Evolutionary conservation across 2,113 vertebrate species (phyloP), one percentile per base, ranked within the genome.

Genomic region (Mionectes macconnelli): DNA sequence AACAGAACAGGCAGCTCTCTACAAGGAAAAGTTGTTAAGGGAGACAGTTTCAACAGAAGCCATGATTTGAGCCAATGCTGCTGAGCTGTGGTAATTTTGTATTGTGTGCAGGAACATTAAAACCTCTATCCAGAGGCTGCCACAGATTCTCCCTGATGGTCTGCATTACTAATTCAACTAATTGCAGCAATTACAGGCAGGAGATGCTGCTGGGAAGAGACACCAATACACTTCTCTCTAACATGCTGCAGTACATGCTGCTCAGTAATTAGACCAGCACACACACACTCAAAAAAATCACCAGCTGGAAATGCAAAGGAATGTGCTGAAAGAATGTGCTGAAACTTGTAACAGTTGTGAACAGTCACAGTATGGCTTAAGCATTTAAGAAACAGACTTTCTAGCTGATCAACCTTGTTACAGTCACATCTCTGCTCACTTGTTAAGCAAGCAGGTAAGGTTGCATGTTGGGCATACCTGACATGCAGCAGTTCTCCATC

Each of bases 141-240:
- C 62, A 30, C 67, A 57, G 57, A 81, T 69, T 96, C 68, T 95
- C 89, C 97, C 96, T 97, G 76, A 97, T 96, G 95, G 75, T 90
- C 90, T 93, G 82, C 95, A 84, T 97, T 97, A 94, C 96, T 95
- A 97, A 98, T 97, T 98, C 96, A 93, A 52, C 96, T 98, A 97
- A 98, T 97, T 98, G 93, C 87, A 87, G 94, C 96, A 98, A 97
- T 98, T 98, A 97, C 62, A 69, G 57, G 82, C 95, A 98, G 94
- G 89, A 97, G 95, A 96, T 60, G 75, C 94, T 98, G 87, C 94
- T 97, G 94, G 96, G 64, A 60, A 97, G 97, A 91, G 90, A 96
- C 47, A 55, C 74, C 60, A 70, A 92, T 96, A 91, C 23, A n/a
- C 74, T 47, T 39, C 84, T 96, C 55, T 92, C 77, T 93, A 97